phyloP scores from a whole-genome alignment of 2,888 invertebrate genomes.

The Baccha elongata region DNA sequence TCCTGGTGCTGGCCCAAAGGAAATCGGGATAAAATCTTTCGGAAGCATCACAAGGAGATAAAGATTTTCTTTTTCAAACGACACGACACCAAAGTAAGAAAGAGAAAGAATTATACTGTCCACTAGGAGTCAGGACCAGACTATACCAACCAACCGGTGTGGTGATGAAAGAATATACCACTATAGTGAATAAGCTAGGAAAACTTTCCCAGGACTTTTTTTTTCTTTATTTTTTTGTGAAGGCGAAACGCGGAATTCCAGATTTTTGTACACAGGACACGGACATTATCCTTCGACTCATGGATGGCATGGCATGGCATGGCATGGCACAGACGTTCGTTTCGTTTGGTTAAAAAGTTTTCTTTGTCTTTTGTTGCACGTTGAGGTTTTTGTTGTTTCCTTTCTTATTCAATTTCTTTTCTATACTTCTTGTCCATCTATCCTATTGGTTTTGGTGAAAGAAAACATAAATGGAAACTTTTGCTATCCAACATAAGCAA shows the following conservation, averaged over 20 bases:
- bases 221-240: slow-evolving; percentile 30
- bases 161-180: slow-evolving; percentile 8
- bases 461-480: slow-evolving; percentile 59
- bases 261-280: slow-evolving; percentile 64
- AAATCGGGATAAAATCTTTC: slow-evolving; percentile 59
- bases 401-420: slow-evolving; percentile 17
- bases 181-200: slow-evolving; percentile 34
- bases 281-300: slow-evolving; percentile 46
- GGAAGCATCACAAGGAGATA: slow-evolving; percentile 47
- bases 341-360: slow-evolving; percentile 31
- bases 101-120: slow-evolving; percentile 35
- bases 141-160: slow-evolving; percentile 24
- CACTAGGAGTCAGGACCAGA: slow-evolving; percentile 8
- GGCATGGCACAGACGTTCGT: slow-evolving; percentile 44
- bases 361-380: slow-evolving; percentile 44
- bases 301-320: too few species aligned
- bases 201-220: slow-evolving; percentile 59
- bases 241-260: slow-evolving; percentile 51
- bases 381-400: slow-evolving; percentile 48
- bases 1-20: slow-evolving; percentile 22
- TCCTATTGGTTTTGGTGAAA: slow-evolving; percentile 55
- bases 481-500: slow-evolving; percentile 9
- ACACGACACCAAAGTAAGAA: slow-evolving; percentile 6
- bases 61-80: slow-evolving; percentile 16
- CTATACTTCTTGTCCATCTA: slow-evolving; percentile 53